phyloP scores from a whole-genome alignment of 2,797 vertebrate genomes.

The Pantherophis vulpinus region DNA sequence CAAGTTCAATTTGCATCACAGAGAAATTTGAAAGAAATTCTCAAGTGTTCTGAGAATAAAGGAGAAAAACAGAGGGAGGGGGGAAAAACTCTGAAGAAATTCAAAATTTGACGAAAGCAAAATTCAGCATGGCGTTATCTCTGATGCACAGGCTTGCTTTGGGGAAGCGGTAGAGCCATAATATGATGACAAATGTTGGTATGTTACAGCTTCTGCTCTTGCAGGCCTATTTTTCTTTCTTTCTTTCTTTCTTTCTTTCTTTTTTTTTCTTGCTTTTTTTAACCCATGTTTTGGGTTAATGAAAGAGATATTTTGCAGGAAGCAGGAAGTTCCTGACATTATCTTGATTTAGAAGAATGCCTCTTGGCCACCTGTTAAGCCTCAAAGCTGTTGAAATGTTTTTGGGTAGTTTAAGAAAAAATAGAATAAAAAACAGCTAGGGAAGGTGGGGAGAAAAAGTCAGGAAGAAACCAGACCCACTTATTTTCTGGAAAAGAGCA shows the following conservation, averaged over 20 bases:
- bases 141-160: background rate
- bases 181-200: background rate
- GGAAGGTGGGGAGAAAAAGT: background rate
- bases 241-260: no score
- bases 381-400: background rate
- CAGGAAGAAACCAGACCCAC: background rate
- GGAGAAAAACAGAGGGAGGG: background rate
- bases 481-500: background rate
- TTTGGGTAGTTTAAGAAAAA: background rate
- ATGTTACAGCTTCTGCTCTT: background rate
- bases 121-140: background rate
- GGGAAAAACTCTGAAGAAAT: background rate
- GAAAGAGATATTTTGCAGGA: background rate
- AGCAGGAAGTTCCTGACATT: background rate
- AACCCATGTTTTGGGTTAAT: background rate
- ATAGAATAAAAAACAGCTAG: background rate
- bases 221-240: background rate
- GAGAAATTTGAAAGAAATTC: background rate
- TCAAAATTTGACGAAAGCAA: background rate
- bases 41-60: background rate
- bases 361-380: background rate
- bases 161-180: background rate
- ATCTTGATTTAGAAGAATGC: background rate
- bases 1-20: background rate
- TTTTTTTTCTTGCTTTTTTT: background rate